phyloP scores from a whole-genome alignment of 2,113 vertebrate genomes.

The Martes martes region DNA sequence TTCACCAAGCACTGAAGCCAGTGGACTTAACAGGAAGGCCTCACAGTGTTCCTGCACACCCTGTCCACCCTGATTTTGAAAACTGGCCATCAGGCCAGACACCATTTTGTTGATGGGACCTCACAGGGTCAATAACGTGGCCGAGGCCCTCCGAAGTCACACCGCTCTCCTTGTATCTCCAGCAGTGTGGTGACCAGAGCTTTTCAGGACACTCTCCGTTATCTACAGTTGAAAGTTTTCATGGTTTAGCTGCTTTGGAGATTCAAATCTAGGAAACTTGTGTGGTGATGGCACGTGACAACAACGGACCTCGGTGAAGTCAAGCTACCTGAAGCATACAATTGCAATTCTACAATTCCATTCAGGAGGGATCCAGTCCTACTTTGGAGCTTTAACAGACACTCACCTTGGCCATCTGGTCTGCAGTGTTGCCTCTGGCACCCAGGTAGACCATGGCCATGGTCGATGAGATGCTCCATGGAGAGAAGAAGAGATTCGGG shows the following conservation, averaged over 20 bases:
- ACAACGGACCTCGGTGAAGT: background rate
- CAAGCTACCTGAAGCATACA: background rate
- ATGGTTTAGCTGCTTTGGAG: background rate
- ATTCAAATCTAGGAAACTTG: background rate
- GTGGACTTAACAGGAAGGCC: background rate
- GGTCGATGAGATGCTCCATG: conserved; percentile 89
- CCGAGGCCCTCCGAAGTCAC: background rate
- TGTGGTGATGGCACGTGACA: background rate
- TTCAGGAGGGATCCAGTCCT: background rate
- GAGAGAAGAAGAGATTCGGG: conserved; percentile 89
- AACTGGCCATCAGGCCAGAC: background rate
- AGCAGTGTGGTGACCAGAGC: too few relatives aligned
- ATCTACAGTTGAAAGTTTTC: background rate
- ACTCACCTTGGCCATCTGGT: conserved; percentile 91
- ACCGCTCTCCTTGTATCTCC: background rate
- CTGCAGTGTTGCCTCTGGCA: conserved; percentile 86
- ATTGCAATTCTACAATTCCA: background rate
- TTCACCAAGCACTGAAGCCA: background rate
- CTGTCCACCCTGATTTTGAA: background rate
- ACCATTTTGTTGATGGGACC: background rate
- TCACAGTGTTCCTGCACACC: too few relatives aligned
- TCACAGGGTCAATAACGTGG: accelerated
- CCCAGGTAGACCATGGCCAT: conserved; percentile 90
- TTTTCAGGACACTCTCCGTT: background rate
- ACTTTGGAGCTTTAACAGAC: background rate